Evolutionary conservation across 53 echinoderm and acorn worm genomes (phyloP).

Genomic region (Patiria pectinifera): DNA sequence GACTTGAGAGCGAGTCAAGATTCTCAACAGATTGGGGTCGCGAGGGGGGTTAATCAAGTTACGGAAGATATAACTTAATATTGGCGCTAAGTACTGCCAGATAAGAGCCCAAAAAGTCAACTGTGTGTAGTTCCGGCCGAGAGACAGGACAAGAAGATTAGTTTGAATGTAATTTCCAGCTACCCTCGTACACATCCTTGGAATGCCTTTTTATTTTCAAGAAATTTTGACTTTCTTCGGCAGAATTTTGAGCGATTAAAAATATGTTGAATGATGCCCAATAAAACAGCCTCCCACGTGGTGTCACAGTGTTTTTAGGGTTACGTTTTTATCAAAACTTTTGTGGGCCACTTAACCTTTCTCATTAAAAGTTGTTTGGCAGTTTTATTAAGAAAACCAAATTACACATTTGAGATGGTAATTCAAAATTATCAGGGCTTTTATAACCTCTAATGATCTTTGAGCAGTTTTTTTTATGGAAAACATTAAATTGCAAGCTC

Average conservation of each 20-base stretch:
- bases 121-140: background rate
- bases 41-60: conserved; percentile 35
- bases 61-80: conserved; percentile 63
- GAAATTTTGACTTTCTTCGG: background rate
- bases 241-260: background rate
- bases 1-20: conserved; percentile 1
- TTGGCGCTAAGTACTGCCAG: conserved; percentile 27
- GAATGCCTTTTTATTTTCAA: background rate
- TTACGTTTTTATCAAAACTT: background rate
- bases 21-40: conserved; percentile 45
- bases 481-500: no score
- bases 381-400: no score
- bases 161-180: background rate
- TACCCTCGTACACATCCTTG: background rate
- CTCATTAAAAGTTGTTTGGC: no score
- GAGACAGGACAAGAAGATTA: background rate
- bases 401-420: no score
- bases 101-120: conserved; percentile 39
- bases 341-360: no score
- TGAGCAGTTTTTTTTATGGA: no score
- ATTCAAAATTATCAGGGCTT: no score
- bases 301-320: background rate
- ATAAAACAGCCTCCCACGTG: background rate
- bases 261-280: background rate
- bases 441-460: no score